Conservation (phyloP, 2,113 vertebrate species). For the Triplophysa siluroides region DNA sequence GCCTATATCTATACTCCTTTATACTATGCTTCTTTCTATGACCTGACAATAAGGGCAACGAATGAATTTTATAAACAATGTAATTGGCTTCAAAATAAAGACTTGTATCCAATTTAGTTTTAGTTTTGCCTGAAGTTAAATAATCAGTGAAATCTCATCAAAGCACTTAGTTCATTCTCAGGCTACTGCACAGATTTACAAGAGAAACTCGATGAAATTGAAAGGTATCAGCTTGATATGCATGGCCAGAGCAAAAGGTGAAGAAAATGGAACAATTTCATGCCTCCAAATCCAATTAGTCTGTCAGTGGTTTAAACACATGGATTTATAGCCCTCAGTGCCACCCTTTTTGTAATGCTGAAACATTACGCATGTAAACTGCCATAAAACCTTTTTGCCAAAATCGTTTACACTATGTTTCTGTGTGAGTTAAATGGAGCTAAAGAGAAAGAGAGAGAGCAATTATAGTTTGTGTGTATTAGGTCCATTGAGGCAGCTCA, state of each 20-base stretch:
- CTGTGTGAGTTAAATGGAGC: neutral
- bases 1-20: no score
- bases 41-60: neutral
- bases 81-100: neutral
- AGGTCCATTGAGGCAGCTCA: neutral
- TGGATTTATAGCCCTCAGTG: neutral
- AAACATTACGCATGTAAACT: neutral
- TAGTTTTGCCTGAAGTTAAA: neutral
- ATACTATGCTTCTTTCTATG: neutral
- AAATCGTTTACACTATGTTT: slow-evolving; percentile 5
- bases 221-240: neutral
- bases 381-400: neutral
- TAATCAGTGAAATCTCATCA: neutral
- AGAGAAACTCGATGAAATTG: neutral
- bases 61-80: neutral
- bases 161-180: neutral
- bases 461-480: slow-evolving; percentile 1
- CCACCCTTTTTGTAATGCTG: neutral
- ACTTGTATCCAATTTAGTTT: neutral
- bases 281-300: slow-evolving; percentile 10
- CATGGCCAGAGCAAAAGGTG: slow-evolving; percentile 5
- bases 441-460: neutral
- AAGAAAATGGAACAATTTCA: slow-evolving; percentile 17
- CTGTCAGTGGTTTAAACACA: neutral
- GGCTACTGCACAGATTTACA: neutral